These are phyloP conservation scores for Mactromeris polynyma DNA, from an alignment of 2,888 invertebrate genomes.

Conservation along the genomic window DNA sequence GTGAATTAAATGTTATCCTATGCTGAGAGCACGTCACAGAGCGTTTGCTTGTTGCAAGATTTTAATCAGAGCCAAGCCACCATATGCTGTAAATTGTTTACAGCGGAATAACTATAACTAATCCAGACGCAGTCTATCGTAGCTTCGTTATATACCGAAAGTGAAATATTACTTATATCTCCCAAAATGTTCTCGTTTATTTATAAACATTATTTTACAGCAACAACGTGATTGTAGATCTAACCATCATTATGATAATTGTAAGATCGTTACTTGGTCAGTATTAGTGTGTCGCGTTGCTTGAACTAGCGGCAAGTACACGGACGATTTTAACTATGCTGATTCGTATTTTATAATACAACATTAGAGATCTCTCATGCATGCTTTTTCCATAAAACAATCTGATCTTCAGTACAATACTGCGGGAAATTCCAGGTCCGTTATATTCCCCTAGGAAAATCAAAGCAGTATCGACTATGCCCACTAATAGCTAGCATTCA, in stretches of 20 bases:
- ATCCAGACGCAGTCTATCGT: not conserved
- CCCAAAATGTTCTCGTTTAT: not conserved
- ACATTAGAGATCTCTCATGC: not conserved
- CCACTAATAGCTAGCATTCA: not conserved
- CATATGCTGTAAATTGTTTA: not conserved
- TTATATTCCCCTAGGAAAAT: not conserved
- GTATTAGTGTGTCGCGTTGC: not conserved
- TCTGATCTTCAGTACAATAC: not conserved
- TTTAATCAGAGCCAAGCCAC: not conserved
- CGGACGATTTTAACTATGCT: not conserved
- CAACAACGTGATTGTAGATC: not conserved
- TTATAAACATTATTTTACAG: not conserved
- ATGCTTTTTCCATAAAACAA: not conserved
- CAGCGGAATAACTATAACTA: not conserved
- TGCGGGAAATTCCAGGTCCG: not conserved
- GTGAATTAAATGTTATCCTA: not conserved
- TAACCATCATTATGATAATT: not conserved
- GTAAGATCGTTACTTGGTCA: not conserved
- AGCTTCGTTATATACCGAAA: not conserved
- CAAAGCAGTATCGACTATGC: not conserved
- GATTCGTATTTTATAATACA: not conserved
- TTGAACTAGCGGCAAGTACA: not conserved
- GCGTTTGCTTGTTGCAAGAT: not conserved
- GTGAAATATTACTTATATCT: not conserved
- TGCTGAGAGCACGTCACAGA: not conserved